Evolutionary conservation across 2,888 invertebrate species (phyloP).

Genomic region (Zygaena filipendulae): DNA sequence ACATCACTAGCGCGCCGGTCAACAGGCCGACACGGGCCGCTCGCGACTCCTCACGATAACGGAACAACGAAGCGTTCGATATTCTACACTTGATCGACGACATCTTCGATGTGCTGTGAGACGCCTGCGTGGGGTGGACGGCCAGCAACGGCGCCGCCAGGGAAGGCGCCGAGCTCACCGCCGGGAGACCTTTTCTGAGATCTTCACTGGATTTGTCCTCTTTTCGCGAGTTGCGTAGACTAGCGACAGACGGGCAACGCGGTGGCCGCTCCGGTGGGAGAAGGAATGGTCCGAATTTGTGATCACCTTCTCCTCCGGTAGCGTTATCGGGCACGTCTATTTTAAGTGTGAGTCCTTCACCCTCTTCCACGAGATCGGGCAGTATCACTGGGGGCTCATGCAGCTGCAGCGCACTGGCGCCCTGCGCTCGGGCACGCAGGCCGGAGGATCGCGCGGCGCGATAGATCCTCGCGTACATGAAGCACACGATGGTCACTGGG

Average conservation of each 20-base stretch:
- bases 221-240: constrained; percentile 46
- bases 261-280: constrained; percentile 51
- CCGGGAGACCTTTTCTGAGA: constrained; percentile 47
- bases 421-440: constrained; percentile 50
- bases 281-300: constrained; percentile 55
- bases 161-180: constrained; percentile 63
- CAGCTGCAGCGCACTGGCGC: constrained; percentile 62
- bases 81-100: constrained; percentile 81
- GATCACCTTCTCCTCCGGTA: constrained; percentile 29
- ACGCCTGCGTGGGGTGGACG: constrained; percentile 48
- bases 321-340: constrained; percentile 44
- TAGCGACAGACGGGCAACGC: constrained; percentile 56
- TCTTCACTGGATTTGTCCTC: constrained; percentile 51
- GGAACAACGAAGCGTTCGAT: constrained; percentile 85
- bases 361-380: constrained; percentile 50
- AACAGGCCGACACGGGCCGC: constrained; percentile 80
- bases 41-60: constrained; percentile 88
- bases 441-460: constrained; percentile 80
- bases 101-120: constrained; percentile 69
- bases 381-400: constrained; percentile 49
- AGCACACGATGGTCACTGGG: constrained; percentile 73
- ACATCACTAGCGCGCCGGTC: constrained; percentile 78
- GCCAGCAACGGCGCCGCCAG: constrained; percentile 46
- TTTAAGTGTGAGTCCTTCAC: constrained; percentile 51
- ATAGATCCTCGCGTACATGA: constrained; percentile 81